Evolutionary conservation across 2,797 vertebrate genomes (phyloP).

Genomic region (Myotis planiceps): DNA sequence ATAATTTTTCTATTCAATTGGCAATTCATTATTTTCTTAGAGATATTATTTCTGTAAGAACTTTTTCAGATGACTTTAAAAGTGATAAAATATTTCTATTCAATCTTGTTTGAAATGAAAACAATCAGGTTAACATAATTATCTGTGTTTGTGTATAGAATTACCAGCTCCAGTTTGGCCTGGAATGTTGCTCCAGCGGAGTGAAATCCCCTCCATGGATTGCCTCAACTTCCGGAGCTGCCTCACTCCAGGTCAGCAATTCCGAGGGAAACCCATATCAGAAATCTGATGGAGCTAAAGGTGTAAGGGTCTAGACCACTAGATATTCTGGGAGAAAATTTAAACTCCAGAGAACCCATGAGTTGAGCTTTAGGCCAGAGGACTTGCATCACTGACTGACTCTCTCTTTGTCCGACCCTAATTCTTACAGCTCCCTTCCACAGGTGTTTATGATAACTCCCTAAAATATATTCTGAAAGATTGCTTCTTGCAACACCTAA

Average conservation of each 20-base stretch:
- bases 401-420: background rate
- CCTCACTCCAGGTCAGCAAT: background rate
- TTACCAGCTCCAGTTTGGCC: background rate
- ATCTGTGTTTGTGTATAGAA: background rate
- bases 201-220: background rate
- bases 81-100: background rate
- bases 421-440: background rate
- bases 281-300: background rate
- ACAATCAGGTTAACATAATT: background rate
- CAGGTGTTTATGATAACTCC: background rate
- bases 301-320: background rate
- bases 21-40: background rate
- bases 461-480: background rate
- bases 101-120: background rate
- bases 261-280: background rate
- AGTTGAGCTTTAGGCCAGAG: accelerated
- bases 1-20: background rate
- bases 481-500: background rate
- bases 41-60: background rate
- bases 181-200: background rate
- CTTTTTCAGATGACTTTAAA: background rate
- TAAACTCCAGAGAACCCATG: background rate
- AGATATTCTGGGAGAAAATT: background rate
- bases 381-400: background rate
- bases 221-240: background rate